These are phyloP conservation scores for Terebella lapidaria DNA, from an alignment of 2,888 invertebrate species.

Conservation along the genomic window DNA sequence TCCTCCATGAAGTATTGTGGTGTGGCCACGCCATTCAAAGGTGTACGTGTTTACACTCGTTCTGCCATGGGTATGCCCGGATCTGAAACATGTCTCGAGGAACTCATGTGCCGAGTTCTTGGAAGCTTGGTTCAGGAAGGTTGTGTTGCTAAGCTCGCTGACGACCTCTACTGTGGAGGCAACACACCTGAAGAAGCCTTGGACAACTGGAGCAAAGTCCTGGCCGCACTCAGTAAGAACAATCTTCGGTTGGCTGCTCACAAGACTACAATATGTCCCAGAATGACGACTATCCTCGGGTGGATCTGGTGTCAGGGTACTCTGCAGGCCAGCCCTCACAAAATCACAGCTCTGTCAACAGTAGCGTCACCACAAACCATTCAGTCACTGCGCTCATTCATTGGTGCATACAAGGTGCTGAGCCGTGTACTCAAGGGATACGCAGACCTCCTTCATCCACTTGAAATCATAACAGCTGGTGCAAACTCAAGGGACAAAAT, in stretches of 20 bases:
- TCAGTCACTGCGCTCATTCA: slow-evolving; percentile 8
- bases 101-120: slow-evolving; percentile 26
- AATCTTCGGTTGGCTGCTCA: slow-evolving; percentile 12
- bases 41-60: slow-evolving; percentile 25
- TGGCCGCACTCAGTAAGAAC: slow-evolving; percentile 10
- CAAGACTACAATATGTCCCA: slow-evolving; percentile 17
- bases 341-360: not conserved
- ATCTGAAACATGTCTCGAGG: slow-evolving; percentile 28
- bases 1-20: slow-evolving; percentile 30
- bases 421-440: slow-evolving; percentile 14
- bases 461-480: slow-evolving; percentile 11
- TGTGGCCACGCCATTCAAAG: slow-evolving; percentile 27
- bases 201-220: slow-evolving; percentile 10
- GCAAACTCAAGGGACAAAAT: slow-evolving; percentile 14
- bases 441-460: slow-evolving; percentile 9
- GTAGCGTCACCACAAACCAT: slow-evolving; percentile 9
- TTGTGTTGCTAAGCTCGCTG: slow-evolving; percentile 20
- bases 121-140: slow-evolving; percentile 19
- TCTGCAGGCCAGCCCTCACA: slow-evolving; percentile 17
- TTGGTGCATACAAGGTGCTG: slow-evolving; percentile 13
- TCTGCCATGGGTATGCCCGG: slow-evolving; percentile 33
- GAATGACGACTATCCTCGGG: slow-evolving; percentile 13
- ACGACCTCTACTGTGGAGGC: slow-evolving; percentile 21
- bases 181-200: slow-evolving; percentile 7
- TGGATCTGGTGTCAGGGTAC: slow-evolving; percentile 22